Conservation (phyloP, 2,113 vertebrate genomes). For the Otocyon megalotis region DNA sequence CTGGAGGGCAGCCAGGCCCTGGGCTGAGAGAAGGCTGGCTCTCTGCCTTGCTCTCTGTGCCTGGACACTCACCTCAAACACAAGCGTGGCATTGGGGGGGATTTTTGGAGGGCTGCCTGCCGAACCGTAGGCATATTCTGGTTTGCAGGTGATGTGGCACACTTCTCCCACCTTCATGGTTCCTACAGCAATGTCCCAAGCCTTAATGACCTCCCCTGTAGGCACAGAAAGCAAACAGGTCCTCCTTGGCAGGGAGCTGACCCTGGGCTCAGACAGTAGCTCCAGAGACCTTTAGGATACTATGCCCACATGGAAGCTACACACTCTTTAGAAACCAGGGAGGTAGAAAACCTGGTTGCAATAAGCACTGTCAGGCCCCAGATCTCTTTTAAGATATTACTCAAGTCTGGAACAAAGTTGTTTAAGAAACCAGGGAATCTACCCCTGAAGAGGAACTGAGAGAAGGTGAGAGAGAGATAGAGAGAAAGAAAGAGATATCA, state of each 20-base stretch:
- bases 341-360: background rate
- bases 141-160: constrained; percentile 94
- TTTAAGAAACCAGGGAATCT: constrained; percentile 25
- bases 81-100: constrained; percentile 93
- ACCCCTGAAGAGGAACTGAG: background rate
- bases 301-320: background rate
- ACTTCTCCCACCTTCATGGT: constrained; percentile 97
- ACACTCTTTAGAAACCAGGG: constrained; percentile 4
- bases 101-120: constrained; percentile 98
- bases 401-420: background rate
- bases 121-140: constrained; percentile 96
- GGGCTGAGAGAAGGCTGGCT: constrained; percentile 66
- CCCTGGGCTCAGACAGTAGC: background rate
- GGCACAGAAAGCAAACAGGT: constrained; percentile 33
- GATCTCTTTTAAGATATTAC: background rate
- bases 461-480: background rate
- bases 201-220: constrained; percentile 97
- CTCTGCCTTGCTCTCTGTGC: background rate
- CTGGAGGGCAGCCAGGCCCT: constrained; percentile 66
- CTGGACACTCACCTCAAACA: constrained; percentile 93
- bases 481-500: background rate
- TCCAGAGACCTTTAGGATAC: background rate
- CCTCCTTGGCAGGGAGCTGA: background rate
- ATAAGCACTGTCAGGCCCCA: background rate
- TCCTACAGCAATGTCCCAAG: constrained; percentile 96